Base-by-base conservation (phyloP, 1,140 invertebrate species). In the Chelonus insularis region DNA sequence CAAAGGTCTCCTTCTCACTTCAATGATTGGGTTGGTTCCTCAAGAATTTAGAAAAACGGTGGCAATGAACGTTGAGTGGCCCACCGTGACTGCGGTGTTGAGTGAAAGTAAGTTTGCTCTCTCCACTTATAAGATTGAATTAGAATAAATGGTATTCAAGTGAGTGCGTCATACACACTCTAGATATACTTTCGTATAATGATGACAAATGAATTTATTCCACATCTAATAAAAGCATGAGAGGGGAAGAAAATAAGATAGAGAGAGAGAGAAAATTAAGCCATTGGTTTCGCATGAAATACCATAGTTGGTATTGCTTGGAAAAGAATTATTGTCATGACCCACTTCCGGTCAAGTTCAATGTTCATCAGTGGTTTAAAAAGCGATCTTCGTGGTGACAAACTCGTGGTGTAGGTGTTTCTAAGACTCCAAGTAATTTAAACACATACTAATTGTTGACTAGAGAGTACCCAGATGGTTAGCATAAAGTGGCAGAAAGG, bases 341-440 rank as follows among this genome's bases (percentile, higher is more conserved):
- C 75, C 74, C 55, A 77, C 74, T 72, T 76, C 74, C 74, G 70
- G 71, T 76, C 74, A 77, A 77, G 75, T 77, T 77, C 74, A 77
- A 72, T 75, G 75, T 73, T 76, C 73, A 75, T 77, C 75, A 57
- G 62, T 34, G 56, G 58, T 57, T 65, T 65, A 63, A 45, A 36
- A 58, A 47, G 62, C 50, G 52, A 51, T 50, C 51, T 52, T 65
- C 55, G 43, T 50, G 41, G 41, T 9, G 55, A 57, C 20, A 16
- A 12, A 23, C 23, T 45, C 7, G 25, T 16, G 16, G 34, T 56
- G 6, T 11, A 16, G 4, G 34, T 7, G 25, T 3, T 29, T 29
- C 25, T 29, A 4, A 7, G 3, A 29, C 7, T 29, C 25, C 25
- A 29, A 29, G 25, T 29, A 29, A 29, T 29, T 29, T 29, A 29